These are phyloP conservation scores for Octopus sinensis DNA, from an alignment of 1,140 invertebrate genomes.

Conservation along the genomic window DNA sequence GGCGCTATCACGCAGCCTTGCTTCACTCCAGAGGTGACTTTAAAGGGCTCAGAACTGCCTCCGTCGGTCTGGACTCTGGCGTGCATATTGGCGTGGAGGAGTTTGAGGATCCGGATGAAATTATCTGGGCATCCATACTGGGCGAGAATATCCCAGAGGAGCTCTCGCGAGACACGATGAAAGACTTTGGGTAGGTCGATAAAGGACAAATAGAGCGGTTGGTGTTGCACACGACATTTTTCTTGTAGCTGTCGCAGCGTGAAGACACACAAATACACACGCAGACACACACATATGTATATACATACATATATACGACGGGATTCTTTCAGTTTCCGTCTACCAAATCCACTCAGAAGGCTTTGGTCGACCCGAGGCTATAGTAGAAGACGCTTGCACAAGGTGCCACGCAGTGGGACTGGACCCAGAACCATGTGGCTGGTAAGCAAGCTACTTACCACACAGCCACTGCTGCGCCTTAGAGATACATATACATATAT, in stretches of 20 bases:
- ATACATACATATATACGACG: too few relatives aligned
- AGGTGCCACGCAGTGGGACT: too few relatives aligned
- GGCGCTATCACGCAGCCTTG: background rate
- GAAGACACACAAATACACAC: background rate
- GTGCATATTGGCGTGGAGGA: background rate
- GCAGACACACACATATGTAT: too few relatives aligned
- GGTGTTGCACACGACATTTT: background rate
- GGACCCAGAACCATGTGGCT: too few relatives aligned
- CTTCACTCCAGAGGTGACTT: background rate
- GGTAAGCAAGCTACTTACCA: too few relatives aligned
- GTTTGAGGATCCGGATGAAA: background rate
- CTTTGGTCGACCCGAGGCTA: too few relatives aligned
- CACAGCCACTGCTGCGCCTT: too few relatives aligned
- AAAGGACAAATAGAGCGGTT: background rate
- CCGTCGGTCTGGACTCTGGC: background rate
- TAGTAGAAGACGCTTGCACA: too few relatives aligned
- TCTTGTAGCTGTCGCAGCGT: background rate
- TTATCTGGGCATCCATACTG: background rate
- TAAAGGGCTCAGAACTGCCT: background rate
- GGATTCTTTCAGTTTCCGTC: too few relatives aligned
- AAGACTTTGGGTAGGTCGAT: background rate
- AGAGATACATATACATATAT: too few relatives aligned
- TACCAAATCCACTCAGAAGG: too few relatives aligned
- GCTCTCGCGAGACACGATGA: background rate
- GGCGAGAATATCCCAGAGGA: background rate